Conservation (phyloP, 1,140 invertebrate genomes). For the Bombus soroeensis region DNA sequence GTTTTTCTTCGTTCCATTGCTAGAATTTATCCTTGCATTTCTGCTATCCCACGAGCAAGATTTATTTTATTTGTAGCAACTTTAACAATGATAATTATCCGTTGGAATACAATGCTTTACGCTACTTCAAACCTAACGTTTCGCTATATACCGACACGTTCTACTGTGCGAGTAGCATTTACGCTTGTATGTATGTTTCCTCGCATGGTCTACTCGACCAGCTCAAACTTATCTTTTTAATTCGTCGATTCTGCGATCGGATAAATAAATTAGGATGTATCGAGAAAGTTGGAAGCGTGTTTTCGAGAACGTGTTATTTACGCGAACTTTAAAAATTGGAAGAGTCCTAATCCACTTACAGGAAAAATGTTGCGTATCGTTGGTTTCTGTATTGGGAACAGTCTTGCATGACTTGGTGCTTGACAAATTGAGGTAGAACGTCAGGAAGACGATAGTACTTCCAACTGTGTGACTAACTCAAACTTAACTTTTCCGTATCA, state of each 20-base stretch:
- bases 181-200: not conserved
- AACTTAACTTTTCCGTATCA: not conserved
- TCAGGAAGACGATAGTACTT: not conserved
- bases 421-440: not conserved
- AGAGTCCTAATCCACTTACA: too few relatives aligned
- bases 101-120: not conserved
- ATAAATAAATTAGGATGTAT: not conserved
- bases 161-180: not conserved
- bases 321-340: not conserved
- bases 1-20: too few relatives aligned
- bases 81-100: not conserved
- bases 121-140: not conserved
- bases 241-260: too few relatives aligned
- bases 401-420: too few relatives aligned
- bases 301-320: slow-evolving; percentile 16
- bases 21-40: not conserved
- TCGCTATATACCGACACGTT: not conserved
- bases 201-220: too few relatives aligned
- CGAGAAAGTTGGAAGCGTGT: not conserved
- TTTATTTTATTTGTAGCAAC: not conserved
- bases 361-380: too few relatives aligned
- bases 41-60: not conserved
- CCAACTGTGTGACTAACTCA: not conserved
- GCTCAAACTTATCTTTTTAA: not conserved
- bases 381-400: too few relatives aligned